These are phyloP conservation scores for Centruroides vittatus DNA, from an alignment of 1,140 invertebrate genomes.

Conservation along the genomic window DNA sequence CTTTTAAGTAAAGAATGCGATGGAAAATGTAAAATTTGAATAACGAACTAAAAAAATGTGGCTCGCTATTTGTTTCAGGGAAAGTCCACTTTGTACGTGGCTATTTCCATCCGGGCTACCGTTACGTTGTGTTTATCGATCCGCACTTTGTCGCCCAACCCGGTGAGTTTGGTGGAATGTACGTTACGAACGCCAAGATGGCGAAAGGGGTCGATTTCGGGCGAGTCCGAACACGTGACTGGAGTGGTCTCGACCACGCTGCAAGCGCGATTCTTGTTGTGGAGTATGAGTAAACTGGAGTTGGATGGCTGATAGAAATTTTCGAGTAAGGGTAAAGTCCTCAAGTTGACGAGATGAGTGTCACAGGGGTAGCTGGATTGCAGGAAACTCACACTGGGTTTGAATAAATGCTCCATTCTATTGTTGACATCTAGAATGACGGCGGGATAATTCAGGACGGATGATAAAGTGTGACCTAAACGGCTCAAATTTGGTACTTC, in stretches of 20 bases:
- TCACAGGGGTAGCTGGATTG: slow-evolving; percentile 36
- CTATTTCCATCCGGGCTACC: too few species aligned
- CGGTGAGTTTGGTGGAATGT: too few species aligned
- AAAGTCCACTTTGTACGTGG: too few species aligned
- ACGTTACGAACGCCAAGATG: too few species aligned
- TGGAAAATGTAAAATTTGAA: too few species aligned
- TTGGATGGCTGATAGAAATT: slow-evolving; percentile 62
- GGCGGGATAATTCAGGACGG: slow-evolving; percentile 54
- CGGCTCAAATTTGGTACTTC: slow-evolving; percentile 46
- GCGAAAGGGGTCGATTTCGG: too few species aligned
- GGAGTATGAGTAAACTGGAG: slow-evolving; percentile 59
- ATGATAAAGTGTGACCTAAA: slow-evolving; percentile 51
- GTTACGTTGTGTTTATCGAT: too few species aligned
- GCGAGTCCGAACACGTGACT: too few species aligned
- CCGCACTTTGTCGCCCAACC: too few species aligned
- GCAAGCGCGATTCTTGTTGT: slow-evolving; percentile 41
- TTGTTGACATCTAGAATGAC: slow-evolving; percentile 52
- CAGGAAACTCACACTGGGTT: slow-evolving; percentile 26
- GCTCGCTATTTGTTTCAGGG: too few species aligned
- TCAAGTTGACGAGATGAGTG: slow-evolving; percentile 34
- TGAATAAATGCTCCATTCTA: slow-evolving; percentile 21
- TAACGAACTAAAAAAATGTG: too few species aligned
- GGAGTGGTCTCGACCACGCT: not conserved
- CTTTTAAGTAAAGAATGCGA: too few species aligned
- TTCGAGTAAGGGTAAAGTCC: slow-evolving; percentile 49